Conservation (phyloP, 2,888 invertebrate species). For the Thelaira solivaga region DNA sequence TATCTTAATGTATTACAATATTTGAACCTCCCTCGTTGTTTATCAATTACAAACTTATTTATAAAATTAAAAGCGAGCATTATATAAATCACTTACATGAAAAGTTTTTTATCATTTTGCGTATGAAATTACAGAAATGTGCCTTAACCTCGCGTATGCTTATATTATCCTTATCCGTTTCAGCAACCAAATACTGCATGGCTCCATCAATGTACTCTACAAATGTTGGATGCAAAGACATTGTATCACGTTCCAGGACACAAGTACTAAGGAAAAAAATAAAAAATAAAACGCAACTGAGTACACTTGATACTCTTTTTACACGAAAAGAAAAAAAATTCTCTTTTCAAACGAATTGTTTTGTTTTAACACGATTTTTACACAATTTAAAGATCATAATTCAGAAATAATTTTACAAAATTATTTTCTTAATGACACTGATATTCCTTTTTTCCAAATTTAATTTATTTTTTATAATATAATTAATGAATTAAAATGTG, state of each 20-base stretch:
- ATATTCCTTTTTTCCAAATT: too few relatives aligned
- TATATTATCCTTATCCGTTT: constrained; percentile 94
- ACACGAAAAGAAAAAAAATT: neutral
- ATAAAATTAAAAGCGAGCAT: too few relatives aligned
- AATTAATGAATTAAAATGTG: too few relatives aligned
- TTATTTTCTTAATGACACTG: too few relatives aligned
- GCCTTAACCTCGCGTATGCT: constrained; percentile 92
- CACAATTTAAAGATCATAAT: too few relatives aligned
- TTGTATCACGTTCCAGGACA: constrained; percentile 89
- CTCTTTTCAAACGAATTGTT: too few relatives aligned
- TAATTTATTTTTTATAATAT: too few relatives aligned
- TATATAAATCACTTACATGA: constrained; percentile 81
- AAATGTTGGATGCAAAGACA: constrained; percentile 89
- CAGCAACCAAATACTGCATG: constrained; percentile 91
- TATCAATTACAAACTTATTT: neutral
- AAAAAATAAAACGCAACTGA: too few relatives aligned
- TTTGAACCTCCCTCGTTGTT: neutral
- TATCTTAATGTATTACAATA: neutral
- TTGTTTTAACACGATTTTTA: too few relatives aligned
- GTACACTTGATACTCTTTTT: too few relatives aligned
- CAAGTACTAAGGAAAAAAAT: constrained; percentile 80
- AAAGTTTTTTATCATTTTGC: constrained; percentile 95
- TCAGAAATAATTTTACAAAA: too few relatives aligned
- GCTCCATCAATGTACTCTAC: constrained; percentile 97
- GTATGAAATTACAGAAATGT: constrained; percentile 95